Evolutionary conservation across 2,113 vertebrate genomes (phyloP).

Genomic region (Opisthocomus hoazin): DNA sequence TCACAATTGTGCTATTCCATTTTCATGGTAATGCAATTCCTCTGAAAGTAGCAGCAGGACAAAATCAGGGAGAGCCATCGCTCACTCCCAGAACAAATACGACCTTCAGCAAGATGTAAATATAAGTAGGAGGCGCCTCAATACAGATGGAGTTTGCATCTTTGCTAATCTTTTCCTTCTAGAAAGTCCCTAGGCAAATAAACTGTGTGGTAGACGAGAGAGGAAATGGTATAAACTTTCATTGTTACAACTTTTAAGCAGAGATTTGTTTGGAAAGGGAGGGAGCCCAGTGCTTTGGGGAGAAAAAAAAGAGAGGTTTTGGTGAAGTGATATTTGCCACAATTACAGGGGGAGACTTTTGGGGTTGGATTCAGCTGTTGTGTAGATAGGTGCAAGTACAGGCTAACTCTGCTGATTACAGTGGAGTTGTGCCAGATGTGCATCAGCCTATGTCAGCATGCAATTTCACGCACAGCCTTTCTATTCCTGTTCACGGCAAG

Average conservation of each 20-base stretch:
- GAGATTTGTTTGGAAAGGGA: neutral
- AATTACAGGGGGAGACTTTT: neutral
- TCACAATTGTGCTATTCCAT: neutral
- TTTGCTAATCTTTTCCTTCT: neutral
- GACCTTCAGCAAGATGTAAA: neutral
- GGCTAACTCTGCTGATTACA: neutral
- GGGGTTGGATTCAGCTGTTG: neutral
- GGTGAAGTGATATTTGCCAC: slow-evolving; percentile 4
- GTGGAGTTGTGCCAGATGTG: neutral
- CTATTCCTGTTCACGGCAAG: neutral
- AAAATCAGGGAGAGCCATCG: neutral
- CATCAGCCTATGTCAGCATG: neutral
- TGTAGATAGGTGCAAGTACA: neutral
- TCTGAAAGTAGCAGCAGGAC: neutral
- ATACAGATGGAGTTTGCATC: neutral
- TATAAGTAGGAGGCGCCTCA: neutral
- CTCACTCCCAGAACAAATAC: neutral
- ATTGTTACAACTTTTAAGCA: neutral
- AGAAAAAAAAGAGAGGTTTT: neutral
- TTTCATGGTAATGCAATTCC: neutral
- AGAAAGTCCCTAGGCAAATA: neutral
- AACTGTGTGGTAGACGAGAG: neutral
- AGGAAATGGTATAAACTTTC: neutral
- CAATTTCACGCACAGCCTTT: neutral
- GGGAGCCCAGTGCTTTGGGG: neutral